Evolutionary conservation across 2,888 invertebrate species (phyloP), one percentile per base, ranked within the genome.

Genomic region (Chelonus formosanus): DNA sequence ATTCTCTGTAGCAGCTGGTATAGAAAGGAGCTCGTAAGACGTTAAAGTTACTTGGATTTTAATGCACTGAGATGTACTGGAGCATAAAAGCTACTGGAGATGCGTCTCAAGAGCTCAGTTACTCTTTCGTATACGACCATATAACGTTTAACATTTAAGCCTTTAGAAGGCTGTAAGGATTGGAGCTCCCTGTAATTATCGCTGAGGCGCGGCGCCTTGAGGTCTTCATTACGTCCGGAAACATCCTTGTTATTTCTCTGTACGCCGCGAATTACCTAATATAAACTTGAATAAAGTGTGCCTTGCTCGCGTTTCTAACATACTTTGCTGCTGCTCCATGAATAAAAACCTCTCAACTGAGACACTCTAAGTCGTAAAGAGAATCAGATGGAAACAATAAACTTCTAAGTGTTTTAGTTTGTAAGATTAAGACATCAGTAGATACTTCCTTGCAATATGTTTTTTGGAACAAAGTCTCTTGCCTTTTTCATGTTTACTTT

Each of bases 161-260:
- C 83, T 82, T 83, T 83, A 81, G 83, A 82, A 83, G 83, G 82
- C 80, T 80, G 84, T 83, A 82, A 83, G 81, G 78, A 69, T 81
- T 80, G 80, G 80, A 80, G n/a, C 70, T 83, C 84, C 81, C 83
- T 84, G 83, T 84, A 83, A 84, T 84, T 84, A 84, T 83, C 80
- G 80, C 80, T 75, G 77, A 80, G 80, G 82, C 80, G 84, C 83
- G 84, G 83, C 83, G 84, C 84, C 84, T 83, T 84, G 83, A 84
- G 84, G 80, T 84, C 84, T 84, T 84, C 83, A 84, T 84, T 84
- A 83, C 80, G 76, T 67, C 67, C 77, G 76, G 62, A 70, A 78
- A 78, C 77, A 82, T 83, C 80, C 83, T 83, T 80, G 83, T 83
- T 83, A 82, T 83, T 81, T 78, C 76, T 76, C 77, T 77, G 76